Evolutionary conservation across 2,113 vertebrate species (phyloP).

Genomic region (Aegithalos caudatus): DNA sequence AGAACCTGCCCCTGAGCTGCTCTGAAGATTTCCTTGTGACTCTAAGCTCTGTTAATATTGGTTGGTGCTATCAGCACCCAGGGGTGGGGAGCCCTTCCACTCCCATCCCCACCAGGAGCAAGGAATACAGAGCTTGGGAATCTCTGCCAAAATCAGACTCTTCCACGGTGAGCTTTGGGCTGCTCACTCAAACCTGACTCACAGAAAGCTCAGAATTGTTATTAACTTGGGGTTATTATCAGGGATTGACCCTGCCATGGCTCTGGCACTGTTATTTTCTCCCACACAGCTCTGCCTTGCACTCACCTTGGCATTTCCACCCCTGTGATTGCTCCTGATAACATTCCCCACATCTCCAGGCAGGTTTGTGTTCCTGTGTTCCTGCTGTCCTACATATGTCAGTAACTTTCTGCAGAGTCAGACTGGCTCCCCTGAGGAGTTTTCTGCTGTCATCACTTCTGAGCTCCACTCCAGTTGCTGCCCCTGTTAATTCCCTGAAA

Average conservation of each 20-base stretch:
- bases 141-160: not conserved
- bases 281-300: not conserved
- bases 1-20: not conserved
- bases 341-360: not conserved
- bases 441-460: constrained; percentile 65
- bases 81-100: too few relatives aligned
- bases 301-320: not conserved
- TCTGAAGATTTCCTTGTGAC: not conserved
- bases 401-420: constrained; percentile 66
- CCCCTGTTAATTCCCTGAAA: constrained; percentile 54
- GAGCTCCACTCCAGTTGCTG: constrained; percentile 18
- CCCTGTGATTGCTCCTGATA: not conserved
- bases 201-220: too few relatives aligned
- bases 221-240: not conserved
- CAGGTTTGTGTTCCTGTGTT: not conserved
- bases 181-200: not conserved
- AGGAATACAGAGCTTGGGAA: not conserved
- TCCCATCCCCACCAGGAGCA: not conserved
- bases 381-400: constrained; percentile 63
- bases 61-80: not conserved
- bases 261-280: not conserved
- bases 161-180: not conserved
- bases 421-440: constrained; percentile 46
- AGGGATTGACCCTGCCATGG: not conserved
- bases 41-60: not conserved